A percentile compares a stretch with the other conserved stretches of the same genome.
phyloP scores from a whole-genome alignment of 2,888 invertebrate species.

The Taenaris catops region DNA sequence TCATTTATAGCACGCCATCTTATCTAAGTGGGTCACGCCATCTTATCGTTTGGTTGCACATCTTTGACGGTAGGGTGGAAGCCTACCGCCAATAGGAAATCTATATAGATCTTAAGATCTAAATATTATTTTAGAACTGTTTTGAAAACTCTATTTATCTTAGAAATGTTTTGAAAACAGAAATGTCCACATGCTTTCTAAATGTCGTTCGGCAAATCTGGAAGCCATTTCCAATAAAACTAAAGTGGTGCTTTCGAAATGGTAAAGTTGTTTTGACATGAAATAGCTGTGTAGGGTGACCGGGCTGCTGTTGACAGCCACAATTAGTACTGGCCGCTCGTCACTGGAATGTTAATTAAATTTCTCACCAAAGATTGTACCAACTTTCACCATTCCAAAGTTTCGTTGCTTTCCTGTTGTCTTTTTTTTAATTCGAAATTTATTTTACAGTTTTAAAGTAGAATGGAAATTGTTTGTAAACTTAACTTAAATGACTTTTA shows the following conservation, averaged over 20 bases:
- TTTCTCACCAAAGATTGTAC: constrained; percentile 44
- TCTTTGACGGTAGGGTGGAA: too few species aligned
- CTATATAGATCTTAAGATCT: too few species aligned
- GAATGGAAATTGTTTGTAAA: constrained; percentile 16
- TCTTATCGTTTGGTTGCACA: too few species aligned
- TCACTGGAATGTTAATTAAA: constrained; percentile 64
- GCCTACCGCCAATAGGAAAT: too few species aligned
- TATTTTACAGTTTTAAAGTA: constrained; percentile 30
- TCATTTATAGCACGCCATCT: too few species aligned
- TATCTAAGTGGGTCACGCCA: too few species aligned
- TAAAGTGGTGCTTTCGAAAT: constrained; percentile 5
- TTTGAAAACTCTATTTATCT: too few species aligned
- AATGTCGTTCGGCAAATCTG: constrained; percentile 4
- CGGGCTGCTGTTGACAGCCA: constrained; percentile 50
- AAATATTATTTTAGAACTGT: too few species aligned
- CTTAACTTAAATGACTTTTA: too few species aligned
- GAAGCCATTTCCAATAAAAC: constrained; percentile 1
- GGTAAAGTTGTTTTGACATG: constrained; percentile 38
- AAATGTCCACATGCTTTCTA: neutral
- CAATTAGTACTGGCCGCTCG: constrained; percentile 45
- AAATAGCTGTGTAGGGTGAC: constrained; percentile 29
- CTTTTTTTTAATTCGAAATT: constrained; percentile 44
- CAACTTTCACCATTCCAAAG: constrained; percentile 41
- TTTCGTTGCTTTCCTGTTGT: constrained; percentile 39
- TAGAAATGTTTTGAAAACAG: constrained; percentile 1